These are phyloP conservation scores for Sebastiscus albofasciatus DNA, from an alignment of 2,797 vertebrate genomes.

Conservation along the genomic window DNA sequence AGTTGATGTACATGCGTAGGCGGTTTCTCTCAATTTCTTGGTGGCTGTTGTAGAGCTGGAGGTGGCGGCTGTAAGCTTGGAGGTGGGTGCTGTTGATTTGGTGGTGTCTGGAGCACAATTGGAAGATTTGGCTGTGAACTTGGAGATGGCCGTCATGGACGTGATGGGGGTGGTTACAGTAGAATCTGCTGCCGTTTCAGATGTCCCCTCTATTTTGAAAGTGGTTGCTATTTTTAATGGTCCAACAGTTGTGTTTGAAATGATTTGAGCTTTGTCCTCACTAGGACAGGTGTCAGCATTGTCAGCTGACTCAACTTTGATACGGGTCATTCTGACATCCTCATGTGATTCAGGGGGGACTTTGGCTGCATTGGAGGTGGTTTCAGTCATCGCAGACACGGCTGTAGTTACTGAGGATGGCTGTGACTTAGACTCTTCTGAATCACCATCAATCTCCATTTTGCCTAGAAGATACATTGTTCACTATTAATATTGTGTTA, in stretches of 20 bases:
- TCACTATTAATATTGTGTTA: neutral
- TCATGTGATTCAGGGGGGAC: neutral
- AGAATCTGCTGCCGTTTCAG: neutral
- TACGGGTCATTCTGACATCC: neutral
- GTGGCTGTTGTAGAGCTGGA: neutral
- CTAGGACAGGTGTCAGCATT: neutral
- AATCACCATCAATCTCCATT: neutral
- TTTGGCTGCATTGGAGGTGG: neutral
- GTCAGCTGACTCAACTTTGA: neutral
- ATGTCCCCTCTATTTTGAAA: neutral
- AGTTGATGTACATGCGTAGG: neutral
- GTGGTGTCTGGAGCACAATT: neutral
- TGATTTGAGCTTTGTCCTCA: neutral
- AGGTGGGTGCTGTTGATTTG: neutral
- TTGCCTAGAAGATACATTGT: slow-evolving; percentile 23
- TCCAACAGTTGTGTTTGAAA: neutral
- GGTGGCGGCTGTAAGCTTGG: neutral
- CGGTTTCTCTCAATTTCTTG: neutral
- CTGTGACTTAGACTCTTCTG: neutral
- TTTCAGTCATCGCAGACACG: neutral
- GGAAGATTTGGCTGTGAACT: neutral
- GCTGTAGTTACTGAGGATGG: neutral
- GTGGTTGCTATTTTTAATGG: neutral
- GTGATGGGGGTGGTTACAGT: neutral
- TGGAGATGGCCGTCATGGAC: neutral